A percentile compares a stretch with the other conserved stretches of the same genome.
These are phyloP conservation scores for Aplysia californica DNA, from an alignment of 1,140 invertebrate species.

Conservation along the genomic window DNA sequence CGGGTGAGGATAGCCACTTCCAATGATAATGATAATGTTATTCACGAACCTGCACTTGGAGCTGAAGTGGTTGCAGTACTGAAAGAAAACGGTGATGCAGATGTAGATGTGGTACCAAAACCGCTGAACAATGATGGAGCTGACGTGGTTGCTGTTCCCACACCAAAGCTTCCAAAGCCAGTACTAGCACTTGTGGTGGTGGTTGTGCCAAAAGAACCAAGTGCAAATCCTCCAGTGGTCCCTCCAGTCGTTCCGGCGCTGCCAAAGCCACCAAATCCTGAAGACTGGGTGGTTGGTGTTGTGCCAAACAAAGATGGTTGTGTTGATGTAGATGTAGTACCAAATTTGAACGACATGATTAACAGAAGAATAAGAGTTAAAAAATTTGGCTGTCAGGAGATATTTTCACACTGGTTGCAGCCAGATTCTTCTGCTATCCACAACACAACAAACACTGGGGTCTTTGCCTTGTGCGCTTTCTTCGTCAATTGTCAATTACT, in stretches of 20 bases:
- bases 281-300: conserved; percentile 6
- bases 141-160: conserved; percentile 20
- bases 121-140: conserved; percentile 27
- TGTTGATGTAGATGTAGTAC: conserved; percentile 10
- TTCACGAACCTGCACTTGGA: conserved; percentile 10
- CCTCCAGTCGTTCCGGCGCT: neutral
- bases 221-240: neutral
- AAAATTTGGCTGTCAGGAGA: no score
- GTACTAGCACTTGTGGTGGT: conserved; percentile 22
- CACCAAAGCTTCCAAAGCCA: conserved; percentile 15
- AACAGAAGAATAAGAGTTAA: no score
- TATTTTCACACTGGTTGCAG: no score
- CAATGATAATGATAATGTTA: neutral
- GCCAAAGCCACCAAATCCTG: conserved; percentile 28
- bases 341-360: no score
- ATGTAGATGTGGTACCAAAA: conserved; percentile 39
- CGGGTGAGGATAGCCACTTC: neutral
- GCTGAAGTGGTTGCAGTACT: conserved; percentile 26
- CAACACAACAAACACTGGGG: no score
- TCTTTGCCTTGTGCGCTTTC: no score
- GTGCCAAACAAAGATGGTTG: conserved; percentile 31
- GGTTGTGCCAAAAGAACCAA: conserved; percentile 18
- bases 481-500: no score
- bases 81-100: conserved; percentile 33
- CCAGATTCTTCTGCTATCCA: no score